phyloP scores from a whole-genome alignment of 2,113 vertebrate genomes.

The Sphyrna mokarran region DNA sequence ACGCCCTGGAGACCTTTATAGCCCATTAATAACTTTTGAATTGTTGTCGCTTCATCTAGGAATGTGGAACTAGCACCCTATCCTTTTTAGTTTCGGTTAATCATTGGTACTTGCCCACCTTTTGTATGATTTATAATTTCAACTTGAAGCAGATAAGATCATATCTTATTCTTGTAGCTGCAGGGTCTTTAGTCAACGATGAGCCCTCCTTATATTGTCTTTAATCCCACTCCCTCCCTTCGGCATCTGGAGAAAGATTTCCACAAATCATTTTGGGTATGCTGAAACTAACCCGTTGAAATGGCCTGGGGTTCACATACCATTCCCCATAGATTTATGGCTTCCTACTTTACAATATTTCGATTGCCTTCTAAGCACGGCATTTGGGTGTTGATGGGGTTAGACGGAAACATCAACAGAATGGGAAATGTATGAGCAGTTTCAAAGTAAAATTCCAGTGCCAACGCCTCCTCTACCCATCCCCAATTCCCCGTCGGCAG shows the following conservation, averaged over 20 bases:
- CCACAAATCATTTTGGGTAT: neutral
- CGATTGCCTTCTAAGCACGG: neutral
- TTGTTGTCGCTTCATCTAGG: neutral
- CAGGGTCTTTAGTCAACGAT: neutral
- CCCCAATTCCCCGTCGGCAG: neutral
- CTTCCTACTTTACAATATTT: neutral
- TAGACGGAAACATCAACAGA: neutral
- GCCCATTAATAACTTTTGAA: neutral
- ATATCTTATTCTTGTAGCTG: neutral
- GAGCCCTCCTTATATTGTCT: neutral
- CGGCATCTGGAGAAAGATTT: neutral
- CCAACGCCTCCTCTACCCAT: neutral
- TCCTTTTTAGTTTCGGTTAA: neutral
- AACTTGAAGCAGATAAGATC: neutral
- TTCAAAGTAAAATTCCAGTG: neutral
- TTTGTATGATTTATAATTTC: neutral
- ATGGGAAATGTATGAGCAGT: neutral
- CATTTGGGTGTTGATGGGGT: neutral
- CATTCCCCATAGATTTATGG: constrained; percentile 6
- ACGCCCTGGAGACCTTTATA: neutral
- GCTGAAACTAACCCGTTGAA: neutral
- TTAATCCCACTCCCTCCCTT: neutral
- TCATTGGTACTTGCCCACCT: too few relatives aligned
- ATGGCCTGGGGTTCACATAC: constrained; percentile 26
- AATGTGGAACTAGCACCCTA: neutral